Percentiles rank a stretch among this genome's conserved stretches.
Evolutionary conservation across 1,140 invertebrate species (phyloP).

Genomic region (Eueides isabella): DNA sequence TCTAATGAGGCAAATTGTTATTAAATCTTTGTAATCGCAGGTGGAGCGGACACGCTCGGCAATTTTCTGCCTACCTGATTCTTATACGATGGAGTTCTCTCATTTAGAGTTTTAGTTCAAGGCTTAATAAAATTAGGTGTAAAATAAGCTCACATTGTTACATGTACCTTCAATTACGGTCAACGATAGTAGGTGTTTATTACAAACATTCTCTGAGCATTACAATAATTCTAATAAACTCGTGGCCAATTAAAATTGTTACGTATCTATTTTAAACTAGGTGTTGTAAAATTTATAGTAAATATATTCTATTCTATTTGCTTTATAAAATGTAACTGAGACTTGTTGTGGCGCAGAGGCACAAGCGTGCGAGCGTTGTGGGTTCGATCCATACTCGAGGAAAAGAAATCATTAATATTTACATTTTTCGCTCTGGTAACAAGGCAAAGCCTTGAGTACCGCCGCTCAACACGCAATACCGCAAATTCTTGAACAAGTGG

Average conservation of each 20-base stretch:
- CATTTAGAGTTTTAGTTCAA: slow-evolving; percentile 10
- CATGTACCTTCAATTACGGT: neutral
- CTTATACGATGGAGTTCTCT: neutral
- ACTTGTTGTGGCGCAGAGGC: neutral
- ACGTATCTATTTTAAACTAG: slow-evolving; percentile 4
- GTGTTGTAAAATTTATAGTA: neutral
- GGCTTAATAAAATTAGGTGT: neutral
- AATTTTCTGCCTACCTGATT: slow-evolving; percentile 27
- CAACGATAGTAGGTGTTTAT: neutral
- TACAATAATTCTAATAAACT: slow-evolving; percentile 2
- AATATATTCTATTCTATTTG: neutral
- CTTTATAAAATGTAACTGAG: neutral
- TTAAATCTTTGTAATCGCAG: slow-evolving; percentile 26
- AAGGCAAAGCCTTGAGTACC: no score
- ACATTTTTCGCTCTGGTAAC: neutral
- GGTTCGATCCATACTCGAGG: no score
- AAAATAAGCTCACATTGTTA: slow-evolving; percentile 10
- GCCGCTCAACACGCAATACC: no score
- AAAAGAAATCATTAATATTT: no score
- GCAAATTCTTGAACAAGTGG: no score
- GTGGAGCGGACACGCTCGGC: slow-evolving; percentile 25
- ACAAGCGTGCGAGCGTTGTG: neutral
- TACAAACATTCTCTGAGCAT: neutral
- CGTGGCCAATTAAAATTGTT: neutral
- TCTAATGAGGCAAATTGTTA: slow-evolving; percentile 26